A percentile compares a stretch with the other conserved stretches of the same genome.
phyloP scores from a whole-genome alignment of 2,888 invertebrate genomes.

The Plebejus melissa region DNA sequence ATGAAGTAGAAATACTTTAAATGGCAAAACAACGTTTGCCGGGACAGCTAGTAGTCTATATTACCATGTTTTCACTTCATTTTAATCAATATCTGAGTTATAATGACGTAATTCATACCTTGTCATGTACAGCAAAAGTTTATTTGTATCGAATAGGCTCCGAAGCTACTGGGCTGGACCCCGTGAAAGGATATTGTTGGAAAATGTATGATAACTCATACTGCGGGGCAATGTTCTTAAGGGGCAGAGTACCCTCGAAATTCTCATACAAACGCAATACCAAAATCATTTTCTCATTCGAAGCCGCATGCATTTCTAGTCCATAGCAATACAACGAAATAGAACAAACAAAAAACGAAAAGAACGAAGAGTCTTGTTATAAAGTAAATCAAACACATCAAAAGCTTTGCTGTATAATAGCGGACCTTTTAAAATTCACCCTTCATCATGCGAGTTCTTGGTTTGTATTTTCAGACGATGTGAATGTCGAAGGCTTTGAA shows the following conservation, averaged over 20 bases:
- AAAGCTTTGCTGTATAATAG: neutral
- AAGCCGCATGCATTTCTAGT: no score
- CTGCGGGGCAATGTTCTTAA: neutral
- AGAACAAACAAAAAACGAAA: no score
- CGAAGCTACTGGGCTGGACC: no score
- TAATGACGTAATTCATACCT: neutral
- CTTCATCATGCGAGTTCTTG: neutral
- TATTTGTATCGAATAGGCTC: neutral
- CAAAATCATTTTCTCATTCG: no score
- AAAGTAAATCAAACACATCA: neutral
- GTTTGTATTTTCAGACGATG: constrained; percentile 3
- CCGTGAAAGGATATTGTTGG: neutral
- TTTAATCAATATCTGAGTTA: neutral
- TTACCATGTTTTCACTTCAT: neutral
- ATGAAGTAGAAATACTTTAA: no score
- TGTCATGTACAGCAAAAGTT: neutral
- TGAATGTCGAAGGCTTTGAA: neutral
- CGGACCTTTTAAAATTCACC: neutral
- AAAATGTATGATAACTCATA: neutral
- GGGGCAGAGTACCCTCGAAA: neutral
- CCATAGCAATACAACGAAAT: no score
- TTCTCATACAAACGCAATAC: neutral
- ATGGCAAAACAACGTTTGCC: no score
- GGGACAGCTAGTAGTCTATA: no score
- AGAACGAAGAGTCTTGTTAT: no score